These are phyloP conservation scores for Polydrusus pterygomalis DNA, from an alignment of 2,888 invertebrate genomes.

Conservation along the genomic window DNA sequence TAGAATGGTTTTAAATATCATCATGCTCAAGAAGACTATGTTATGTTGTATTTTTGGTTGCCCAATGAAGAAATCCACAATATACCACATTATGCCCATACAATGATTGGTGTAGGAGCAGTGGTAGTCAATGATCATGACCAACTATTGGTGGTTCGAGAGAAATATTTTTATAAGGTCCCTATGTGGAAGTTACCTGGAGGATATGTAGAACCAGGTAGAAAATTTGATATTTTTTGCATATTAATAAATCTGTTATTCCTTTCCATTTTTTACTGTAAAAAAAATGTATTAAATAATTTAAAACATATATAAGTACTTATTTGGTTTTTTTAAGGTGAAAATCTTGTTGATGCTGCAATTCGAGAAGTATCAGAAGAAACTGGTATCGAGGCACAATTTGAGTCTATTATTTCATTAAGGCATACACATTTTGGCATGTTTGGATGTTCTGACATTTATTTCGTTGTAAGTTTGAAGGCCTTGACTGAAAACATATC, in stretches of 20 bases:
- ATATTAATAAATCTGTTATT: no score
- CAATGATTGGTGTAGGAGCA: constrained; percentile 88
- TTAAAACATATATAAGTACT: background rate
- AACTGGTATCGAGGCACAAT: constrained; percentile 87
- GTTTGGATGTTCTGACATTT: constrained; percentile 91
- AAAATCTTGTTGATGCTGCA: constrained; percentile 88
- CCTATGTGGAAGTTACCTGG: constrained; percentile 94
- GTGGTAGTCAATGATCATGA: constrained; percentile 86
- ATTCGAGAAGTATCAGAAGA: constrained; percentile 93
- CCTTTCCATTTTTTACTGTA: no score
- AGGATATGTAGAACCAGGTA: constrained; percentile 91
- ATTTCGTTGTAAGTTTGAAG: constrained; percentile 83
- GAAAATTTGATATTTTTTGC: no score
- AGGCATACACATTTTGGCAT: constrained; percentile 85
- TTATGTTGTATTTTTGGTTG: constrained; percentile 89
- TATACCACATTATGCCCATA: constrained; percentile 87
- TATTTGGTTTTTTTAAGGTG: constrained; percentile 80
- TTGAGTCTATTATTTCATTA: constrained; percentile 84
- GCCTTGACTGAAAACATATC: constrained; percentile 79
- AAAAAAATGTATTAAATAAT: no score
- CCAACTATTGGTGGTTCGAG: constrained; percentile 87
- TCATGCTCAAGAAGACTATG: constrained; percentile 86
- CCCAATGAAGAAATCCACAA: constrained; percentile 77
- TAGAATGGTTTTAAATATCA: constrained; percentile 91
- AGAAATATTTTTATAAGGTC: constrained; percentile 76